Evolutionary conservation across 2,888 invertebrate species (phyloP).

Genomic region (Megamerina dolium): DNA sequence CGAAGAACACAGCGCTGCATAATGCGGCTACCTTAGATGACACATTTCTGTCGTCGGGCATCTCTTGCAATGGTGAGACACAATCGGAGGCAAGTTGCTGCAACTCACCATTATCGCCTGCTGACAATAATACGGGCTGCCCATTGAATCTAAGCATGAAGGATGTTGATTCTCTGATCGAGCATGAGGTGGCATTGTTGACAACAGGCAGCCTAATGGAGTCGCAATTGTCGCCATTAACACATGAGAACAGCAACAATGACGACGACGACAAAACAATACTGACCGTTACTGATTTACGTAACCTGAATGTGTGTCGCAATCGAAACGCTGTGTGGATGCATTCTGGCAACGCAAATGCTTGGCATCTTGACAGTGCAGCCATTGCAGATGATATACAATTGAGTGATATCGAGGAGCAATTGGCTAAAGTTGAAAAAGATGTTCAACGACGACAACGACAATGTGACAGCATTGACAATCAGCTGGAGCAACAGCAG

Average conservation of each 20-base stretch:
- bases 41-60: constrained; percentile 43
- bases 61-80: constrained; percentile 45
- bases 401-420: constrained; percentile 48
- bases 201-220: constrained; percentile 3
- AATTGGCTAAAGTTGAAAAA: constrained; percentile 38
- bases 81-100: constrained; percentile 31
- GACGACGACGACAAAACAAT: background rate
- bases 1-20: background rate
- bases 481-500: background rate
- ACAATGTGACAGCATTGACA: constrained; percentile 1
- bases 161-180: constrained; percentile 22
- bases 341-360: constrained; percentile 25
- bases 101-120: constrained; percentile 20
- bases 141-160: constrained; percentile 1
- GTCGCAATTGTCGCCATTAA: background rate
- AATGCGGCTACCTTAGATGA: constrained; percentile 31
- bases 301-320: constrained; percentile 44
- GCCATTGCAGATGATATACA: constrained; percentile 39
- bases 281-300: constrained; percentile 31
- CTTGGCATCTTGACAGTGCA: constrained; percentile 18
- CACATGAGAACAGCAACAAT: constrained; percentile 1
- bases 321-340: constrained; percentile 46
- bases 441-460: background rate
- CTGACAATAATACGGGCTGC: constrained; percentile 3
- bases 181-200: constrained; percentile 16